Evolutionary conservation across 2,113 vertebrate species (phyloP), one percentile per base, ranked within the genome.

Genomic region (Gobius niger): DNA sequence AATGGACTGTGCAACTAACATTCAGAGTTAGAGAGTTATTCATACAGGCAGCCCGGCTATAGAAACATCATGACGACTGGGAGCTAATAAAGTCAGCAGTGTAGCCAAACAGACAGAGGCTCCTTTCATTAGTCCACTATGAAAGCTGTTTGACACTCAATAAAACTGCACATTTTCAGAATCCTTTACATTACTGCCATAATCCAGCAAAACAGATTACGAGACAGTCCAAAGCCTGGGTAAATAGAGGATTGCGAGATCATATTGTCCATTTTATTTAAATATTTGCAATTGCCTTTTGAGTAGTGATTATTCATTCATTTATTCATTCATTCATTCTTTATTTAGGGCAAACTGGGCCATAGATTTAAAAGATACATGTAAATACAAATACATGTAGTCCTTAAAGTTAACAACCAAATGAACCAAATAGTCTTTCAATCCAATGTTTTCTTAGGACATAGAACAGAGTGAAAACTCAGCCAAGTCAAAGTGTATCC

Each of bases 121-220:
- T 86, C 86, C 83, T 84, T 91, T 91, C 84, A 90, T 83, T 74
- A 46, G 65, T 6, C 10, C 51, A 63, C 64, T 82, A 77, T 82
- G 67, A 86, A 82, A 76, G 18, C 24, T 60, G 44, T 80, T 74
- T 75, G 87, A 56, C 81, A 73, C 67, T 41, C 66, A 81, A 73
- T 84, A 80, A 79, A 88, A 79, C n/a, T 19, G 41, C 18, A 80
- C 19, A 1, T 78, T 79, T 79, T 59, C 70, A 73, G 9, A 57
- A 63, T 71, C 19, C 40, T 34, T 12, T 56, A 56, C 53, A 34
- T 18, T 34, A 34, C 24, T 56, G 12, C 24, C 54, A 34, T 19
- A 57, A 40, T 57, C 53, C 24, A 57, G 24, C 19, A 7, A 57
- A 7, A 11, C 4, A 46, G 54, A 40, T 40, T 57, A 56, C 11